Conservation (phyloP, 2,888 invertebrate genomes). For the Siphlonurus alternatus region DNA sequence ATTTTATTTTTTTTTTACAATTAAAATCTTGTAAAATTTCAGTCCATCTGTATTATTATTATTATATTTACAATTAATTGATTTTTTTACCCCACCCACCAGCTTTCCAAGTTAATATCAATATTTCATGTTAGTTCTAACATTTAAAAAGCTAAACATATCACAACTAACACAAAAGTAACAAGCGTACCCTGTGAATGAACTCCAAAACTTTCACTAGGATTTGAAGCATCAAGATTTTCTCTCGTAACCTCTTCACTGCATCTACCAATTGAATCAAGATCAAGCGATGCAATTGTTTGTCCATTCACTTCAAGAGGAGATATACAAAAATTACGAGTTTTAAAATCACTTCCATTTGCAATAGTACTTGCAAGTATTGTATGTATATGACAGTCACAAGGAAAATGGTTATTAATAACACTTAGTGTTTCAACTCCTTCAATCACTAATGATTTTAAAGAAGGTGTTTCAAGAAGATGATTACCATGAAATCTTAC, state of each 20-base stretch:
- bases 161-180: background rate
- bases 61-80: no score
- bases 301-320: constrained; percentile 68
- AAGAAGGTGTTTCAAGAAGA: constrained; percentile 54
- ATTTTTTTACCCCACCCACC: no score
- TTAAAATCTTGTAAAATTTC: background rate
- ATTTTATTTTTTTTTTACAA: background rate
- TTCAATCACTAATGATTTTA: constrained; percentile 47
- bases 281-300: constrained; percentile 48
- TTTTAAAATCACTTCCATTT: constrained; percentile 42
- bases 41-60: background rate
- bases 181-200: no score
- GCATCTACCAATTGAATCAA: constrained; percentile 42
- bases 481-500: constrained; percentile 69
- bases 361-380: constrained; percentile 59
- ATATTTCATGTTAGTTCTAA: no score
- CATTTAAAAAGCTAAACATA: background rate
- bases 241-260: background rate
- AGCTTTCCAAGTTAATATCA: no score
- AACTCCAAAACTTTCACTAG: background rate
- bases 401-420: constrained; percentile 67
- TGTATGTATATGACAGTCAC: constrained; percentile 68
- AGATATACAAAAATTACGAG: constrained; percentile 70
- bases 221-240: background rate
- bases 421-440: constrained; percentile 56